Conservation (phyloP, 2,113 vertebrate species). For the Dicentrarchus labrax region DNA sequence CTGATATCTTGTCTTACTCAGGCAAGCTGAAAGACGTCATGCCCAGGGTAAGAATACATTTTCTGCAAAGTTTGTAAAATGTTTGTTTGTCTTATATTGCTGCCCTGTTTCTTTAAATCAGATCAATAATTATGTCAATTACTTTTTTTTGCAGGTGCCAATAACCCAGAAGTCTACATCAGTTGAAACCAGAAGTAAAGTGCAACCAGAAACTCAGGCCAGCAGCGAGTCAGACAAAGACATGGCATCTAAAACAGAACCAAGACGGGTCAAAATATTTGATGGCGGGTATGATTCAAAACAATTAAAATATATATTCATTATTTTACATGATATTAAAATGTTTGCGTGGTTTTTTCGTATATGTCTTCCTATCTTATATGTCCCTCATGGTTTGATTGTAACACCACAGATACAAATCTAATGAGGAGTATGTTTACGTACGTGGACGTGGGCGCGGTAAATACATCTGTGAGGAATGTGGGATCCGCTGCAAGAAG, state of each 20-base stretch:
- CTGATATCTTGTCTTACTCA: conserved; percentile 94
- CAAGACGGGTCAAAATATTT: conserved; percentile 98
- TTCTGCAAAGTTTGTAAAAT: not conserved
- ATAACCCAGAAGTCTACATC: conserved; percentile 84
- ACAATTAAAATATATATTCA: not conserved
- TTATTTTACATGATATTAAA: not conserved
- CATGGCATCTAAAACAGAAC: conserved; percentile 89
- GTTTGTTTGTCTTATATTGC: not conserved
- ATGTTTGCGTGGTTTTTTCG: not conserved
- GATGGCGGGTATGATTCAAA: conserved; percentile 92
- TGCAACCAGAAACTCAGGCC: conserved; percentile 86
- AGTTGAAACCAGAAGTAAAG: conserved; percentile 89
- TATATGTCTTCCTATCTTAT: not conserved
- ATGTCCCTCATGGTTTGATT: not conserved
- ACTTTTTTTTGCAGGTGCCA: conserved; percentile 70
- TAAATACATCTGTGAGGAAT: conserved; percentile 99
- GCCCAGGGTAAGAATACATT: conserved; percentile 86
- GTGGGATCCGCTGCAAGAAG: conserved; percentile 98
- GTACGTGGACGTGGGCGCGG: conserved; percentile 96
- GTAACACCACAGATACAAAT: conserved; percentile 90
- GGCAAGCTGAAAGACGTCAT: conserved; percentile 93
- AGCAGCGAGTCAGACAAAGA: conserved; percentile 94
- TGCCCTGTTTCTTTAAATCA: conserved; percentile 1
- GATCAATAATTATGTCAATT: not conserved
- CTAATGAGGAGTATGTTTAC: conserved; percentile 98